A percentile compares a stretch with the other conserved stretches of the same genome.
phyloP scores from a whole-genome alignment of 92 coral and sea anemone species.

The Metridium senile region DNA sequence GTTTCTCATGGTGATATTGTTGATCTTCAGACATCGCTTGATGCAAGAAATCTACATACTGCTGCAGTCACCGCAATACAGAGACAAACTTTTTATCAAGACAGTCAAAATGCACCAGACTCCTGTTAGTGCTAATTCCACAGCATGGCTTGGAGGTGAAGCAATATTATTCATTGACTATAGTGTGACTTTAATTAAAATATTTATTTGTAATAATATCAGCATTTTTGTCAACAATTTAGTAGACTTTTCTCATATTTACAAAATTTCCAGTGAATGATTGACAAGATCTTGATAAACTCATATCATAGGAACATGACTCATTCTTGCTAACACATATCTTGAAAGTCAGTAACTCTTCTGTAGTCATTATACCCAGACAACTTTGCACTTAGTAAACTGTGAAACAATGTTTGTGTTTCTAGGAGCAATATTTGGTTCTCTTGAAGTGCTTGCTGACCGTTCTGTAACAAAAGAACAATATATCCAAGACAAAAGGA shows the following conservation, averaged over 20 bases:
- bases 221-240: no score
- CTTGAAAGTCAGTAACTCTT: no score
- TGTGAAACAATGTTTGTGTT: background rate
- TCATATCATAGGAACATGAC: no score
- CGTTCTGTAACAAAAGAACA: constrained; percentile 85
- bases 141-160: constrained; percentile 98
- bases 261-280: no score
- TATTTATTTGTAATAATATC: no score
- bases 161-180: no score
- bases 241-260: no score
- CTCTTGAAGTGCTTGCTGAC: constrained; percentile 92
- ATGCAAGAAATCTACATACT: constrained; percentile 95
- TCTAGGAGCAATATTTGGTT: constrained; percentile 96
- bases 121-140: constrained; percentile 84
- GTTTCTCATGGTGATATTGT: background rate
- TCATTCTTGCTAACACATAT: no score
- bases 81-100: constrained; percentile 81
- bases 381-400: no score
- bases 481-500: constrained; percentile 73
- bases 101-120: constrained; percentile 90
- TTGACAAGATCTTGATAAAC: no score
- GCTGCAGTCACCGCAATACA: constrained; percentile 88
- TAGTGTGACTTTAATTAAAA: background rate
- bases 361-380: no score
- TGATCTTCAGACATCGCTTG: constrained; percentile 79